Percentiles rank a stretch among this genome's conserved stretches.
These are phyloP conservation scores for Oreortyx pictus DNA, from an alignment of 2,797 vertebrate species.

Conservation along the genomic window DNA sequence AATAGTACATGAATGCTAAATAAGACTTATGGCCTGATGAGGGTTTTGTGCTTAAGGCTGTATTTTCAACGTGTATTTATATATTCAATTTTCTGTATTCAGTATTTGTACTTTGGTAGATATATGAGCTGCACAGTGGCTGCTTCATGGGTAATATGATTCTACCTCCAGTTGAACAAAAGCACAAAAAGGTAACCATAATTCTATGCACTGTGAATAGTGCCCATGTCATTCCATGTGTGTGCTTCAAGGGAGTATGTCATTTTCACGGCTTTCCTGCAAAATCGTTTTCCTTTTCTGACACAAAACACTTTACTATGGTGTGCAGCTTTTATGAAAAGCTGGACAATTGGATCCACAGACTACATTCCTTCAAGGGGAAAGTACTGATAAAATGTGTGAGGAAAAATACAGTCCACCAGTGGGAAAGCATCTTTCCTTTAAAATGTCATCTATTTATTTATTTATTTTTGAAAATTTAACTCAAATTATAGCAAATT, in stretches of 20 bases:
- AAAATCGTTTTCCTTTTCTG: not conserved
- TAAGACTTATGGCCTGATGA: not conserved
- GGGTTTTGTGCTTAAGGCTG: not conserved
- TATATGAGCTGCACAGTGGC: not conserved
- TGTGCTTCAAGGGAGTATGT: not conserved
- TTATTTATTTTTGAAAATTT: not conserved
- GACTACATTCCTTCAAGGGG: not conserved
- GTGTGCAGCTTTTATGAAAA: not conserved
- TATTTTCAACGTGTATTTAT: conserved; percentile 7
- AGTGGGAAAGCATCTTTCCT: not conserved
- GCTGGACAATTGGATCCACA: not conserved
- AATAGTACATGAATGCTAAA: not conserved
- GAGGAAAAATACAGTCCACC: not conserved
- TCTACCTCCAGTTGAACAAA: not conserved
- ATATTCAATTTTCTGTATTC: conserved; percentile 8
- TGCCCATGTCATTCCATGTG: not conserved
- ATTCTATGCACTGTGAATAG: not conserved
- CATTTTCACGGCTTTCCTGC: not conserved
- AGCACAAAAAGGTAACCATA: not conserved
- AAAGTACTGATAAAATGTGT: not conserved
- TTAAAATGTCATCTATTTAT: not conserved
- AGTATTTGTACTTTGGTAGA: not conserved
- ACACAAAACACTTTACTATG: not conserved
- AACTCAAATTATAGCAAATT: not conserved
- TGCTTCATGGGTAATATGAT: not conserved